Conservation (phyloP, 2,888 invertebrate genomes). For the Eupithecia inturbata region DNA sequence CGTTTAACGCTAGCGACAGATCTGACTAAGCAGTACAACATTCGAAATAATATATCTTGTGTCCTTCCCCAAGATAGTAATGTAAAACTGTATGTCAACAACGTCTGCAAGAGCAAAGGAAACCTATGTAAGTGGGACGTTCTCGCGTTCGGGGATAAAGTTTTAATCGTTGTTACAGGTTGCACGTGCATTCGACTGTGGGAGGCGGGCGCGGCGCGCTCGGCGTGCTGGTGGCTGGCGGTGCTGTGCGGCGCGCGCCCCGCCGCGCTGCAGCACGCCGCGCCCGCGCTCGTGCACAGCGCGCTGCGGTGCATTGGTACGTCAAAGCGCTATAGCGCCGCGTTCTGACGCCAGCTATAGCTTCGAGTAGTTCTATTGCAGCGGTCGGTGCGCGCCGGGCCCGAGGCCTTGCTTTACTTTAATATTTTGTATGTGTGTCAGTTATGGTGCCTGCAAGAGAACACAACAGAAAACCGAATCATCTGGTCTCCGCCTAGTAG, state of each 20-base stretch:
- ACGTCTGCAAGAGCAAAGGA: not conserved
- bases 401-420: too few species aligned
- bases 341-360: too few species aligned
- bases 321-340: too few species aligned
- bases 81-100: not conserved
- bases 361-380: too few species aligned
- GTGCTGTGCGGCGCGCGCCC: constrained; percentile 68
- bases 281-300: constrained; percentile 65
- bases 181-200: constrained; percentile 67
- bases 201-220: constrained; percentile 69
- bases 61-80: not conserved
- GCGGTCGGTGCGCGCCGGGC: too few species aligned
- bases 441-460: not conserved
- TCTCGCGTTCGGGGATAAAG: not conserved
- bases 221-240: constrained; percentile 71
- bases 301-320: constrained; percentile 66
- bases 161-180: constrained; percentile 47
- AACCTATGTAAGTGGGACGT: not conserved
- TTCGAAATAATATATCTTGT: too few species aligned
- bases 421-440: too few species aligned
- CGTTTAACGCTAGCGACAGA: too few species aligned
- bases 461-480: not conserved
- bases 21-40: too few species aligned
- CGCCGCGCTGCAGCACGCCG: constrained; percentile 67
- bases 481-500: not conserved